Evolutionary conservation across 2,113 vertebrate genomes (phyloP).

Genomic region (Sporophila hypoxantha): DNA sequence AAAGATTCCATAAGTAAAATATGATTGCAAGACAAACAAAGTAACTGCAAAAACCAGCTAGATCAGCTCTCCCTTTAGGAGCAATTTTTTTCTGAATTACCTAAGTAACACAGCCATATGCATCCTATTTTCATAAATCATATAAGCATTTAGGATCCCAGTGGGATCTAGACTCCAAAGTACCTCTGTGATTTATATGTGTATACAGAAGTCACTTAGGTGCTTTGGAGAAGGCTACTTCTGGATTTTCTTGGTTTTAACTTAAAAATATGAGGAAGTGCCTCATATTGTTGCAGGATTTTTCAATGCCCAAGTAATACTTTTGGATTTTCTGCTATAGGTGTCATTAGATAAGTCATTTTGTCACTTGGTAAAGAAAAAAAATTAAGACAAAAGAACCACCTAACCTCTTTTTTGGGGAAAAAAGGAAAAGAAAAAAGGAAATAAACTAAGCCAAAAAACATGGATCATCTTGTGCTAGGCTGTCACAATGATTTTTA

Average conservation of each 20-base stretch:
- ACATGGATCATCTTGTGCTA: background rate
- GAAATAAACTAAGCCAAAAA: background rate
- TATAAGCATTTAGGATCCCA: constrained; percentile 7
- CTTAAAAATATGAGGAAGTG: background rate
- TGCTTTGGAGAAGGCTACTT: background rate
- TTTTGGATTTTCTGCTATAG: background rate
- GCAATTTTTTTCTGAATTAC: constrained; percentile 19
- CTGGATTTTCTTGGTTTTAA: background rate
- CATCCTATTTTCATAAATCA: constrained; percentile 40
- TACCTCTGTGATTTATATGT: background rate
- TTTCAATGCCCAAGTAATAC: background rate
- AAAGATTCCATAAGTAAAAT: constrained; percentile 41
- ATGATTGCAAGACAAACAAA: constrained; percentile 28
- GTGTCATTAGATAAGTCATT: background rate
- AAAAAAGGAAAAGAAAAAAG: background rate
- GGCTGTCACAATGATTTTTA: background rate
- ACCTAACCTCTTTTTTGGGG: background rate
- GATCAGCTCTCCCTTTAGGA: background rate
- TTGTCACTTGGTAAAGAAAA: background rate
- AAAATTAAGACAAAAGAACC: background rate
- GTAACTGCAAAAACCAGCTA: constrained; percentile 10
- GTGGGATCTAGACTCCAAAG: constrained; percentile 8
- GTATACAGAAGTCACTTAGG: background rate
- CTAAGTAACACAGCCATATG: background rate
- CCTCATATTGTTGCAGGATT: background rate